Percentiles rank a stretch among this genome's conserved stretches.
These are phyloP conservation scores for Bryconaethiops microstoma DNA, from an alignment of 2,797 vertebrate species.

Conservation along the genomic window DNA sequence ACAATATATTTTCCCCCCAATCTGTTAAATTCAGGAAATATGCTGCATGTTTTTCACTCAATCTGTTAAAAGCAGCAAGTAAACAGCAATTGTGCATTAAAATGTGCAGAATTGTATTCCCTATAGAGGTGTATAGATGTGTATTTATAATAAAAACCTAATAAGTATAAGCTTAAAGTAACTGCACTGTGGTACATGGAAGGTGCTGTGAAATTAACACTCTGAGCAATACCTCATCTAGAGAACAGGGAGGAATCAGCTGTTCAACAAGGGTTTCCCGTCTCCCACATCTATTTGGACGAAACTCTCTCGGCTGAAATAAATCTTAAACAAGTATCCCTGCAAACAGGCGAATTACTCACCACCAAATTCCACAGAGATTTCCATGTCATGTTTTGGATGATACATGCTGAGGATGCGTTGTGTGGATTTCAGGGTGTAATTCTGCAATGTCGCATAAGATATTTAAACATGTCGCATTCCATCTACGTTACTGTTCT, in stretches of 20 bases:
- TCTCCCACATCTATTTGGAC: slow-evolving; percentile 64
- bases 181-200: slow-evolving; percentile 21
- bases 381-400: slow-evolving; percentile 58
- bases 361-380: slow-evolving; percentile 40
- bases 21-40: too few relatives aligned
- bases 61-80: too few relatives aligned
- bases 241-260: slow-evolving; percentile 62
- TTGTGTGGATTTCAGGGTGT: slow-evolving; percentile 28
- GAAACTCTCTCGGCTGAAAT: slow-evolving; percentile 52
- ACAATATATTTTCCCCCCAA: too few relatives aligned
- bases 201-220: slow-evolving; percentile 55
- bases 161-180: neutral
- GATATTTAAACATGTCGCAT: slow-evolving; percentile 48
- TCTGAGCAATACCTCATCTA: slow-evolving; percentile 50
- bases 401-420: slow-evolving; percentile 10
- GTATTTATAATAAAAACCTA: slow-evolving; percentile 8
- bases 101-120: too few relatives aligned
- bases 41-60: too few relatives aligned
- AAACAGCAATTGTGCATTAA: too few relatives aligned
- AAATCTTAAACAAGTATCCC: slow-evolving; percentile 58
- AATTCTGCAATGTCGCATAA: slow-evolving; percentile 17
- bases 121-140: too few relatives aligned
- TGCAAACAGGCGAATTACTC: slow-evolving; percentile 54
- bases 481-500: slow-evolving; percentile 43
- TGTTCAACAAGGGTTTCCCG: slow-evolving; percentile 62